Evolutionary conservation across 2,888 invertebrate species (phyloP), one percentile per base, ranked within the genome.

Genomic region (Latrodectus hesperus): DNA sequence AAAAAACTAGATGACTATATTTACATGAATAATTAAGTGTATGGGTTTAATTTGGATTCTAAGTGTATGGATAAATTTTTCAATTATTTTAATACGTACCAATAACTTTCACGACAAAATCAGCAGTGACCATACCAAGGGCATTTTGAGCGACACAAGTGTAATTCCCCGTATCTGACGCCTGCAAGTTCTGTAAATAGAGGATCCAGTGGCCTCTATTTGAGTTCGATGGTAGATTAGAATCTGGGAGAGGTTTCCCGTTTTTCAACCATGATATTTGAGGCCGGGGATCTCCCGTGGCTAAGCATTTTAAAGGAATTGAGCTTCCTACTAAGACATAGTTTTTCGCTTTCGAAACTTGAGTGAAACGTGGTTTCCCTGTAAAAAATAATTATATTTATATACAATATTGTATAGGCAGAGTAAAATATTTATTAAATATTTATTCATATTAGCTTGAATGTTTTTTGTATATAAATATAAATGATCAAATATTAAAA

Each of bases 261-360:
- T 90, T 89, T 76, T 90, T 78, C n/a, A 89, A 74, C 90, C 90
- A 90, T 16, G 85, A 82, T 38, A 90, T 84, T 53, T 87, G 84
- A 16, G 90, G 89, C 9, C 89, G 81, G 11, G 90, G 90, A 70
- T 86, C 88, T 6, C 89, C 90, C 26, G 76, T 88, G 55, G 90
- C 90, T 22, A 89, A 72, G 78, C 90, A 90, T 84, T 89, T 90
- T 11, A 90, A 68, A 73, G 84, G 89, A 26, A 90, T 60, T 55
- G 90, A 88, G 26, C 88, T 84, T 17, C 90, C 90, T 53, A 87
- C 86, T n/a, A 89, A 80, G n/a, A 89, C 77, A 17, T 74, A 68
- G 72, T 84, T 79, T n/a, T 60, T 65, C 16, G 84, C 68, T 55
- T 84, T 87, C 0, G 87, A 88, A 52, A 78, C 17, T 75, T 87